Evolutionary conservation across 92 coral and sea anemone genomes (phyloP).

Genomic region (Palythoa grandiflora): DNA sequence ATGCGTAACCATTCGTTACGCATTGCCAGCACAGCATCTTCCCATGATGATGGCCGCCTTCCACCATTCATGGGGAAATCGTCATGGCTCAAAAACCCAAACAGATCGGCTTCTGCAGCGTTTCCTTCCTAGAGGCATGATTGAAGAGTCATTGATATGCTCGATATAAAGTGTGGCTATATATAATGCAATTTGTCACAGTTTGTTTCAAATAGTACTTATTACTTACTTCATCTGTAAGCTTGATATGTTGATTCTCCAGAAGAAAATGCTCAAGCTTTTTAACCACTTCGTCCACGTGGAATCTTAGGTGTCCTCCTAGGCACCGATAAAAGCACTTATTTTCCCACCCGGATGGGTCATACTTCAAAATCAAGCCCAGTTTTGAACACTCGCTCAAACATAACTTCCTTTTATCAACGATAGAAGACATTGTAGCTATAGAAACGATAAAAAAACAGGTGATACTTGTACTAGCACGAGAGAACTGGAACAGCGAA

Average conservation of each 20-base stretch:
- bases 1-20: not conserved
- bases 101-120: conserved; percentile 10
- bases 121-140: conserved; percentile 17
- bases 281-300: conserved; percentile 22
- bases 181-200: not conserved
- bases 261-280: conserved; percentile 15
- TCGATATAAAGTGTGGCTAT: not conserved
- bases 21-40: conserved; percentile 29
- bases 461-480: not conserved
- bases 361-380: conserved; percentile 26
- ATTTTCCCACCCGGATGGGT: conserved; percentile 24
- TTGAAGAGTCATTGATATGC: not conserved
- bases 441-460: not conserved
- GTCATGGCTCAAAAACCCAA: conserved; percentile 12
- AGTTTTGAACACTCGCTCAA: conserved; percentile 15
- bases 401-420: conserved; percentile 8
- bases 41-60: conserved; percentile 30
- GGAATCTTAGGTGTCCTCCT: conserved; percentile 20
- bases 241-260: conserved; percentile 16
- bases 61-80: conserved; percentile 6
- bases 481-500: not conserved
- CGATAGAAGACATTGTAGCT: not conserved
- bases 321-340: conserved; percentile 32
- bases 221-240: conserved; percentile 33
- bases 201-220: conserved; percentile 4